phyloP scores from a whole-genome alignment of 2,113 vertebrate species.

The Pardalotus punctatus region DNA sequence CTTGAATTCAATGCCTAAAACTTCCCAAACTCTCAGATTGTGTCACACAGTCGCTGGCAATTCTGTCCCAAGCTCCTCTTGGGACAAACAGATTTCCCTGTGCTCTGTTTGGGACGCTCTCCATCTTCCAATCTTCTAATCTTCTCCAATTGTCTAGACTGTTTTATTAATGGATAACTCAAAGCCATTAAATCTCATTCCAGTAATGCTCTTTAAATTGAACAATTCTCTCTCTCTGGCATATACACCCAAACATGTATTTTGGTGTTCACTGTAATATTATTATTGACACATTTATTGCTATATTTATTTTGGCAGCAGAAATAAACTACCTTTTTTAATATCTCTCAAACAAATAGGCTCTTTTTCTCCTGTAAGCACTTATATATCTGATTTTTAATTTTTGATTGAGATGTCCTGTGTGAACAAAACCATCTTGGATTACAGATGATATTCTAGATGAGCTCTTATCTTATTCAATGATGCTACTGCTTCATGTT shows the following conservation, averaged over 20 bases:
- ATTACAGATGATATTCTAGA: not conserved
- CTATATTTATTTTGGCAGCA: not conserved
- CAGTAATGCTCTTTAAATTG: conserved; percentile 17
- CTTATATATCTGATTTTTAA: not conserved
- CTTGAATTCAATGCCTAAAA: not conserved
- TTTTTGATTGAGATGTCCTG: not conserved
- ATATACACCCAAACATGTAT: not conserved
- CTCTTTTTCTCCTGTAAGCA: not conserved
- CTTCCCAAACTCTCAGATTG: not conserved
- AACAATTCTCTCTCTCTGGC: not conserved
- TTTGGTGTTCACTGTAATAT: not conserved
- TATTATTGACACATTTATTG: not conserved
- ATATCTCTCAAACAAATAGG: not conserved
- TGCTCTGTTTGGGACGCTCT: not conserved
- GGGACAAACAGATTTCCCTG: not conserved
- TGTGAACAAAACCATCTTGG: not conserved
- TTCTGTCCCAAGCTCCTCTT: not conserved
- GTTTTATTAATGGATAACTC: conserved; percentile 13
- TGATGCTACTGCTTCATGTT: not conserved
- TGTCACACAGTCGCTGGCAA: not conserved
- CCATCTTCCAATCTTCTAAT: conserved; percentile 3
- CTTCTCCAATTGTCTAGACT: conserved; percentile 41
- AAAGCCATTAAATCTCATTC: conserved; percentile 23
- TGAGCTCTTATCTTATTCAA: not conserved
- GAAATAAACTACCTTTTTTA: not conserved